phyloP scores from a whole-genome alignment of 1,140 invertebrate genomes.

The Dolichoris vasculosae region DNA sequence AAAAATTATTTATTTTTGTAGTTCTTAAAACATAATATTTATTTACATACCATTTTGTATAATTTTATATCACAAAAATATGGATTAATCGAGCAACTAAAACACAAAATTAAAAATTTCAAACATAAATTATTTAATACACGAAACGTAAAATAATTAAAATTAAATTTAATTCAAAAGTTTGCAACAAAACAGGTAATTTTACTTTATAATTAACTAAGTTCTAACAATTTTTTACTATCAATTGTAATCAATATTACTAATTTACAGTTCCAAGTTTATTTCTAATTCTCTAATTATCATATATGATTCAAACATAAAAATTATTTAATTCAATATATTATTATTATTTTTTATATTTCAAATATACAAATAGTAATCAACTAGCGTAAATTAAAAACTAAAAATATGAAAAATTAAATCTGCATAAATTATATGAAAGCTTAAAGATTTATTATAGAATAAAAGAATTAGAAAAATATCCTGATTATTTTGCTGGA shows the following conservation, averaged over 20 bases:
- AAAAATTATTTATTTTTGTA: too few species aligned
- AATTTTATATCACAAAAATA: too few species aligned
- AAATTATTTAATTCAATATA: too few species aligned
- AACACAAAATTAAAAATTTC: background rate
- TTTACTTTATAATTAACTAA: background rate
- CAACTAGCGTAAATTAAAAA: background rate
- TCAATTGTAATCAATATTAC: background rate
- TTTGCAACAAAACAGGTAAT: background rate
- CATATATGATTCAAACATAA: background rate
- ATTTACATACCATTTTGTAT: background rate
- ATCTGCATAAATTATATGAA: too few species aligned
- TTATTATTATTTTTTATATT: too few species aligned
- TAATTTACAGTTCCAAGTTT: background rate
- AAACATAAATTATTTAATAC: background rate
- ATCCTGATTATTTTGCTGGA: too few species aligned
- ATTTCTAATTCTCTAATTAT: background rate
- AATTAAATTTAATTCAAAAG: background rate
- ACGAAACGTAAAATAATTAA: background rate
- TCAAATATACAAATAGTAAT: background rate
- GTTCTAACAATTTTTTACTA: background rate
- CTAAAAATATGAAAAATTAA: too few species aligned
- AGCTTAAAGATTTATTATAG: too few species aligned
- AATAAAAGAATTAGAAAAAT: too few species aligned
- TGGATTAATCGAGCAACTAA: too few species aligned
- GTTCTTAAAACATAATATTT: background rate